phyloP scores from a whole-genome alignment of 2,888 invertebrate species.

The Lissonota sp. region DNA sequence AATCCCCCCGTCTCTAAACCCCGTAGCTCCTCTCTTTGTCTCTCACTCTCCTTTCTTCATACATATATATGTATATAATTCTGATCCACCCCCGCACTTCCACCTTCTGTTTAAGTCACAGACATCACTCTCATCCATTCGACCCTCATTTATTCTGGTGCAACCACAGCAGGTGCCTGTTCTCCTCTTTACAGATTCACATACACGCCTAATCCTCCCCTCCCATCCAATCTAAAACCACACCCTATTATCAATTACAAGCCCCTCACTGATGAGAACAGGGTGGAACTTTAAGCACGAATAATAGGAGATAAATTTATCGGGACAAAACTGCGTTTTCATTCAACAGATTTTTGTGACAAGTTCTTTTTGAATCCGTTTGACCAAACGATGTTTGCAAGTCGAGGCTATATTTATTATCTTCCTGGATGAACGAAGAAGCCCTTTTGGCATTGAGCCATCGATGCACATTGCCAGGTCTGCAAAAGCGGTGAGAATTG shows the following conservation, averaged over 20 bases:
- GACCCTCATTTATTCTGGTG: constrained; percentile 16
- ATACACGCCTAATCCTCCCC: constrained; percentile 17
- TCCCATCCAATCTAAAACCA: constrained; percentile 30
- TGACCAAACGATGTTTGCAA: too few relatives aligned
- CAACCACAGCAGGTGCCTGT: constrained; percentile 47
- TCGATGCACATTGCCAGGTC: constrained; percentile 4
- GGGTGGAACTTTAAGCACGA: too few relatives aligned
- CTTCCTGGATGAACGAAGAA: too few relatives aligned
- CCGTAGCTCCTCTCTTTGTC: constrained; percentile 16
- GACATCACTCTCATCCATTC: constrained; percentile 28
- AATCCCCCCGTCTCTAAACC: constrained; percentile 53
- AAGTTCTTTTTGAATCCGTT: too few relatives aligned
- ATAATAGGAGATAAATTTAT: too few relatives aligned
- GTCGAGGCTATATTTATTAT: too few relatives aligned
- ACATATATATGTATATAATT: constrained; percentile 25
- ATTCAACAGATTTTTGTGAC: too few relatives aligned
- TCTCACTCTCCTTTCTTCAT: constrained; percentile 28
- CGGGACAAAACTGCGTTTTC: too few relatives aligned
- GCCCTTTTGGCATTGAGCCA: too few relatives aligned
- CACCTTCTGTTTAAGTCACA: constrained; percentile 38
- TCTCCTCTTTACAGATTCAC: constrained; percentile 50
- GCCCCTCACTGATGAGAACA: background rate
- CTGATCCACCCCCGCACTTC: constrained; percentile 35
- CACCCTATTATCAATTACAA: constrained; percentile 38
- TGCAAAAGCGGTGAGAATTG: constrained; percentile 18